Evolutionary conservation across 2,797 vertebrate species (phyloP), one percentile per base, ranked within the genome.

Genomic region (Tinamus major): DNA sequence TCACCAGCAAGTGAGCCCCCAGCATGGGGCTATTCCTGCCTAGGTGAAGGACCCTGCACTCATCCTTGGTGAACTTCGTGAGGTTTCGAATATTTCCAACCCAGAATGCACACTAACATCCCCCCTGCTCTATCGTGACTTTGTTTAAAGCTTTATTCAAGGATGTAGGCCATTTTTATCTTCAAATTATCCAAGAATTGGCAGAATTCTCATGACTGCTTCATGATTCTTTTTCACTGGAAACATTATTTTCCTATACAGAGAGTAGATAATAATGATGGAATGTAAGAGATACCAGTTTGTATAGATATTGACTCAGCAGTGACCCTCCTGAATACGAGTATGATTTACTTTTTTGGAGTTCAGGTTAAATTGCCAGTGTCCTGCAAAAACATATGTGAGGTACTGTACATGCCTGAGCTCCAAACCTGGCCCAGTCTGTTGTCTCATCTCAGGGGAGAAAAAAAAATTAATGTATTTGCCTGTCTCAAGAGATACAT

Each of bases 121-220:
- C 63, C 42, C 20, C 6, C 17, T 7, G 42, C 16, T 14, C 4
- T 3, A 8, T 11, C 0, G 0, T 20, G 27, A 85, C 70, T 77
- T 26, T 8, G 48, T 78, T 80, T 18, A 19, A 76, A 90, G 11
- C 8, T 75, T 89, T 51, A 48, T 71, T 84, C 26, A 35, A 16
- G 27, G 53, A 20, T 19, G 15, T 10, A 80, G 2, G 14, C 65
- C 46, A 4, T 55, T 42, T 42, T 63, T 71, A 31, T 39, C 93
- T 77, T 39, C 23, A 46, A 58, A 65, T 29, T 85, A 48, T 31
- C 1, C 4, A 49, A 44, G 68, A 9, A 41, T 75, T 87, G 27
- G 27, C 20, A 13, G 41, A 46, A 77, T 4, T 64, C 21, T 9
- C 70, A 24, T 2, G 10, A 71, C 44, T 77, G 4, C 15, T 74